phyloP scores from a whole-genome alignment of 2,888 invertebrate species.

The Pasiphila rectangulata region DNA sequence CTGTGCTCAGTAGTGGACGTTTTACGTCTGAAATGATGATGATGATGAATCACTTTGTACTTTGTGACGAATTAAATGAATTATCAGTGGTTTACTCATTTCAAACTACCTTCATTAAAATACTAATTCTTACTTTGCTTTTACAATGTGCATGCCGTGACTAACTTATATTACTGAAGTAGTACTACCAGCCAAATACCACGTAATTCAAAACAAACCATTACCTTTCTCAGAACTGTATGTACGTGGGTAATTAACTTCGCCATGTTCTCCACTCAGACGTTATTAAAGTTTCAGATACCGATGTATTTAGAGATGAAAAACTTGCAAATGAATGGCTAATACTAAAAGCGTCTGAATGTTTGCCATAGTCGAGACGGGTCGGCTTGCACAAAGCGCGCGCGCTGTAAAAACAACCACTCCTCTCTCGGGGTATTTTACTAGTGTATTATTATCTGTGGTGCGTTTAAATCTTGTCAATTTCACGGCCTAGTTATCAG shows the following conservation, averaged over 20 bases:
- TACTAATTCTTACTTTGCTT: no score
- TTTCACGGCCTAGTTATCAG: no score
- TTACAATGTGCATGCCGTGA: no score
- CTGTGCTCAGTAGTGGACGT: no score
- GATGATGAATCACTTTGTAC: no score
- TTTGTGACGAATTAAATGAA: no score
- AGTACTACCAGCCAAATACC: neutral
- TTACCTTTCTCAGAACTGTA: slow-evolving; percentile 23
- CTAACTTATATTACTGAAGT: no score
- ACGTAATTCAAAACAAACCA: slow-evolving; percentile 8
- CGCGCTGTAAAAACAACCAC: slow-evolving; percentile 59
- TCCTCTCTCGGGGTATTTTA: slow-evolving; percentile 61
- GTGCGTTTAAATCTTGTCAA: no score
- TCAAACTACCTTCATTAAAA: no score
- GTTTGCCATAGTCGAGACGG: slow-evolving; percentile 57
- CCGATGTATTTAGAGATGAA: slow-evolving; percentile 47
- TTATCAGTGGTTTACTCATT: no score
- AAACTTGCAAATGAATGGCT: slow-evolving; percentile 55
- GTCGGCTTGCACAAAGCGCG: slow-evolving; percentile 65
- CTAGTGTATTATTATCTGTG: no score
- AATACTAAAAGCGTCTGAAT: slow-evolving; percentile 53
- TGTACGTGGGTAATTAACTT: slow-evolving; percentile 12
- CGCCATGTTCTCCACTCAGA: slow-evolving; percentile 20
- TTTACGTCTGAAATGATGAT: no score
- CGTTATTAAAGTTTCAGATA: slow-evolving; percentile 41